Evolutionary conservation across 2,888 invertebrate species (phyloP).

Genomic region (Gari tellinella): DNA sequence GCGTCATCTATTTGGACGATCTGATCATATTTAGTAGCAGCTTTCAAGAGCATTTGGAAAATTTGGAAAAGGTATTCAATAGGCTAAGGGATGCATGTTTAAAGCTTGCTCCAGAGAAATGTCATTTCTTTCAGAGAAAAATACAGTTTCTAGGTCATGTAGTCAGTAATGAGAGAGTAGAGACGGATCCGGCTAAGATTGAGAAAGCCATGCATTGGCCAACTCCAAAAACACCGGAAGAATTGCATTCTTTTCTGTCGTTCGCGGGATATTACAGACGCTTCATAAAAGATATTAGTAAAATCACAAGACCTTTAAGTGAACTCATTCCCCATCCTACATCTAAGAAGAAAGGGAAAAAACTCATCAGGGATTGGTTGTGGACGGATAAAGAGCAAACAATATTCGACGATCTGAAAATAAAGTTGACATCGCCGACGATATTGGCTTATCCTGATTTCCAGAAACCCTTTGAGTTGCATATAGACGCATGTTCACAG

Average conservation of each 20-base stretch:
- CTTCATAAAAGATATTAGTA: constrained; percentile 15
- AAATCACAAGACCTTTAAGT: constrained; percentile 6
- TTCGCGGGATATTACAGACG: too few relatives aligned
- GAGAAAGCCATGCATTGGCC: background rate
- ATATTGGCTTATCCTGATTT: too few relatives aligned
- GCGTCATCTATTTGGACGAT: constrained; percentile 26
- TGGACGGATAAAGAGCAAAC: too few relatives aligned
- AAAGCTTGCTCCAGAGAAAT: too few relatives aligned
- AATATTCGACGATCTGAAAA: constrained; percentile 7
- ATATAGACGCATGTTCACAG: too few relatives aligned
- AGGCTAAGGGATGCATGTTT: constrained; percentile 1
- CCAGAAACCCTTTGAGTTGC: too few relatives aligned
- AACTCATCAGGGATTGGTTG: background rate
- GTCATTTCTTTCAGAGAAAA: background rate
- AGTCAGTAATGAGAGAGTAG: constrained; percentile 14
- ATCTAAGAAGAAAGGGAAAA: background rate
- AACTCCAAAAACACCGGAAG: constrained; percentile 3
- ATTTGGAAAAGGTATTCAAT: constrained; percentile 10
- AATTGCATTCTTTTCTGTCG: too few relatives aligned
- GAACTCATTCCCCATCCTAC: constrained; percentile 4
- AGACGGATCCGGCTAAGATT: too few relatives aligned
- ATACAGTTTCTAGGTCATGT: constrained; percentile 12
- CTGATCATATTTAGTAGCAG: constrained; percentile 10
- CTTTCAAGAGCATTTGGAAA: constrained; percentile 17
- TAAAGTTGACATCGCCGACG: constrained; percentile 12